Base-by-base conservation (phyloP, 1,140 invertebrate genomes). In the Drepana arcuata region DNA sequence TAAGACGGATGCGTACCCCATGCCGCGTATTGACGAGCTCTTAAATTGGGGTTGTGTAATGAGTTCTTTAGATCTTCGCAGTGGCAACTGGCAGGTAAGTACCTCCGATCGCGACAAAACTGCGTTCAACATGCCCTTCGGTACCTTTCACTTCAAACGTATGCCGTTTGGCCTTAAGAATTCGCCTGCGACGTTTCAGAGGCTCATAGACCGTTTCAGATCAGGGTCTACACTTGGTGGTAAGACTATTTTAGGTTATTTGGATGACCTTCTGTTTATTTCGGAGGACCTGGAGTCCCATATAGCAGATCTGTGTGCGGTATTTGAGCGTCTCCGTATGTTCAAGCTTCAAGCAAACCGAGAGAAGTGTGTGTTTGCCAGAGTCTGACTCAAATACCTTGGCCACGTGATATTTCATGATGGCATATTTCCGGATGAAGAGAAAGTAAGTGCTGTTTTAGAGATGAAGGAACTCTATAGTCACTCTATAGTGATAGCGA, bases 1-100 rank as follows among this genome's bases (percentile, higher is more conserved):
- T 7, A 34, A 40, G 12, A 16, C 26, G 1, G 37, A 46, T 25
- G n/a, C 13, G 10, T 88, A 83, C 55, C 85, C 86, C 0, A 41
- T 89, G 3, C 86, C 86, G 1, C 50, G 68, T 4, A 85, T 88
- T 2, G 73, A 83, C 15, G 72, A 85, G 6, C 48, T 68, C 1
- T 37, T 89, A 13, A 56, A 53, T 6, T 48, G 55, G 3, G 40
- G 50, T 6, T 46, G 49, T 16, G 74, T 54, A 15, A 85, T 86
- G 41, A 59, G 61, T 2, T 69, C 68, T 0, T 30, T 87, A n/a
- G 86, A 87, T 60, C 36, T 85, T 4, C 50, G 41, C 2, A 39
- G 62, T 52, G 71, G 77, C 4, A 86, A 85, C 51, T 79, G 66
- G 62, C 67, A 84, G 38, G 52, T 86, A 0, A 52, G 54, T 11